Percentiles rank a stretch among this genome's conserved stretches.
Conservation (phyloP, 2,113 vertebrate species). For the Gobius niger region DNA sequence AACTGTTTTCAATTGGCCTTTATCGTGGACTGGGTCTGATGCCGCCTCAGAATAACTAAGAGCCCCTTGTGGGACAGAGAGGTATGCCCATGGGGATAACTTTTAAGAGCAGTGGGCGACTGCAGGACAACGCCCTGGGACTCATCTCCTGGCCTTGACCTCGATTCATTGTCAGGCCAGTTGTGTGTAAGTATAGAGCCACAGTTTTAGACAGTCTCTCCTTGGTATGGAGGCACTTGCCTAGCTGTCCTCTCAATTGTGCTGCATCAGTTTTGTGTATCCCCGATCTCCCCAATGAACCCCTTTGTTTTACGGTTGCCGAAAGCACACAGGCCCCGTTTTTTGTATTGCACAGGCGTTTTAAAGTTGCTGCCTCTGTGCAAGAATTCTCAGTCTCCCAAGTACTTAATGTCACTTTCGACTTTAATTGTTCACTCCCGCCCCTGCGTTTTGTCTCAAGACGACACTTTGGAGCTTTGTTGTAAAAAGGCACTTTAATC, state of each 20-base stretch:
- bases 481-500: conserved; percentile 23
- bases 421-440: background rate
- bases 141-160: no score
- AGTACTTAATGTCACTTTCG: background rate
- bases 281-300: background rate
- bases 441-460: background rate
- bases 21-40: no score
- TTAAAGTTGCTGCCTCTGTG: background rate
- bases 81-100: no score
- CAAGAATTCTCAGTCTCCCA: conserved; percentile 3
- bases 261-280: background rate
- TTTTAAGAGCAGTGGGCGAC: no score
- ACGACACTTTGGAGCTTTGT: conserved; percentile 9
- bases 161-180: no score
- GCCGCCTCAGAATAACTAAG: no score
- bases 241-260: background rate
- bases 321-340: background rate
- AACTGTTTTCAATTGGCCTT: no score
- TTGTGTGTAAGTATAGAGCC: background rate
- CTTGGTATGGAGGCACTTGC: no score
- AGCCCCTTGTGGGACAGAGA: no score
- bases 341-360: background rate
- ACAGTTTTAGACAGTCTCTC: no score
- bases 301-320: background rate
- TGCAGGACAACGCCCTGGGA: no score